phyloP scores from a whole-genome alignment of 2,113 vertebrate genomes.

The Trinectes maculatus region DNA sequence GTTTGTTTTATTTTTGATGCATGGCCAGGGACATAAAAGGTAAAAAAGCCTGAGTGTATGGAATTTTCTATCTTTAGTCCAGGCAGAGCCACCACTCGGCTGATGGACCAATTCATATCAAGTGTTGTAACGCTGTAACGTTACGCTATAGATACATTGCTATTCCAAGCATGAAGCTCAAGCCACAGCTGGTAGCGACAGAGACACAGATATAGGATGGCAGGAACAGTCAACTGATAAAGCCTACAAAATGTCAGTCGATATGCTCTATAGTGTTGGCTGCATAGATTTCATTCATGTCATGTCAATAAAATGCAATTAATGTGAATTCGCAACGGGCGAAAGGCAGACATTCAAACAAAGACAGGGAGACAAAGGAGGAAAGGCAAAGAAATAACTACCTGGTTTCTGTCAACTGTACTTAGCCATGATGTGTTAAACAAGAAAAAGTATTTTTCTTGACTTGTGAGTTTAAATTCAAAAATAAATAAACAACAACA shows the following conservation, averaged over 20 bases:
- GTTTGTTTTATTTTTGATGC: constrained; percentile 81
- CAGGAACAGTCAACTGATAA: constrained; percentile 38
- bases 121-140: constrained; percentile 73
- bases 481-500: background rate
- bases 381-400: background rate
- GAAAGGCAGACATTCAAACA: constrained; percentile 7
- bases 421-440: background rate
- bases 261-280: constrained; percentile 22
- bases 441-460: constrained; percentile 2
- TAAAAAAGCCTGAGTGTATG: constrained; percentile 61
- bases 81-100: constrained; percentile 64
- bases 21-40: constrained; percentile 75
- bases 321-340: constrained; percentile 31
- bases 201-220: constrained; percentile 12
- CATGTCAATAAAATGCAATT: constrained; percentile 55
- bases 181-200: constrained; percentile 62
- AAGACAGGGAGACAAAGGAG: background rate
- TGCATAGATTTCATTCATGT: constrained; percentile 26
- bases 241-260: constrained; percentile 35
- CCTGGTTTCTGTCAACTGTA: constrained; percentile 7
- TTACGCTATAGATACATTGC: constrained; percentile 67
- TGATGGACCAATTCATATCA: constrained; percentile 74
- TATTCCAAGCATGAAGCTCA: constrained; percentile 63
- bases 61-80: constrained; percentile 80
- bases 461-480: background rate